phyloP scores from a whole-genome alignment of 64 coral and sea anemone genomes.

The Actinia tenebrosa region DNA sequence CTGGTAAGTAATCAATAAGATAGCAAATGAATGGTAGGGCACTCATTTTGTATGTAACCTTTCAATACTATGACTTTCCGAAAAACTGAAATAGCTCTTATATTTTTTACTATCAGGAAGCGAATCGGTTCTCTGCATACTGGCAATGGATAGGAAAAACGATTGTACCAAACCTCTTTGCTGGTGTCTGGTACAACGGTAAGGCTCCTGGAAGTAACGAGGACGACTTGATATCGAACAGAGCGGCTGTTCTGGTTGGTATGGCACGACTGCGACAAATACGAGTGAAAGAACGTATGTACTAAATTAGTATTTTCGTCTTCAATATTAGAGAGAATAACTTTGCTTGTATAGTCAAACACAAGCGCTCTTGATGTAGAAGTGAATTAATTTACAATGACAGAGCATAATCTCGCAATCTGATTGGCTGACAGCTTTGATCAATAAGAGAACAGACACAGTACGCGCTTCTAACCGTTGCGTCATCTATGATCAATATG shows the following conservation, averaged over 20 bases:
- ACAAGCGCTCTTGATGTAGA: too few relatives aligned
- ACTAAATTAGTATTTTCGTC: too few relatives aligned
- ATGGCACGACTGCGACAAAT: conserved; percentile 75
- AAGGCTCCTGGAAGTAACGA: conserved; percentile 13
- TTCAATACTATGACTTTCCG: too few relatives aligned
- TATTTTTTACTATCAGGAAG: conserved; percentile 1
- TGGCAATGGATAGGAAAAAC: conserved; percentile 15
- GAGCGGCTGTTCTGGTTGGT: conserved; percentile 57
- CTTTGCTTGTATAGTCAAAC: neutral
- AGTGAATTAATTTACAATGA: too few relatives aligned
- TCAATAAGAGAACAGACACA: too few relatives aligned
- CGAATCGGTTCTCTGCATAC: conserved; percentile 2
- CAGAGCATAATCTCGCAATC: too few relatives aligned
- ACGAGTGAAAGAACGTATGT: conserved; percentile 51
- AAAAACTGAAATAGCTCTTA: neutral
- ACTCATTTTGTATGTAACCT: too few relatives aligned
- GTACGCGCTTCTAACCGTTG: too few relatives aligned
- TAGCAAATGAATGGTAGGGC: neutral
- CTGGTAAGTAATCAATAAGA: neutral
- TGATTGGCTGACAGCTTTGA: too few relatives aligned
- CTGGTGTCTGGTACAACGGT: conserved; percentile 72
- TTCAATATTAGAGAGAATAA: too few relatives aligned
- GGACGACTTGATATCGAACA: conserved; percentile 52
- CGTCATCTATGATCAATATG: too few relatives aligned
- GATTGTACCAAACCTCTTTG: conserved; percentile 54